phyloP scores from a whole-genome alignment of 1,140 invertebrate species.

The Heliconius hermathena region DNA sequence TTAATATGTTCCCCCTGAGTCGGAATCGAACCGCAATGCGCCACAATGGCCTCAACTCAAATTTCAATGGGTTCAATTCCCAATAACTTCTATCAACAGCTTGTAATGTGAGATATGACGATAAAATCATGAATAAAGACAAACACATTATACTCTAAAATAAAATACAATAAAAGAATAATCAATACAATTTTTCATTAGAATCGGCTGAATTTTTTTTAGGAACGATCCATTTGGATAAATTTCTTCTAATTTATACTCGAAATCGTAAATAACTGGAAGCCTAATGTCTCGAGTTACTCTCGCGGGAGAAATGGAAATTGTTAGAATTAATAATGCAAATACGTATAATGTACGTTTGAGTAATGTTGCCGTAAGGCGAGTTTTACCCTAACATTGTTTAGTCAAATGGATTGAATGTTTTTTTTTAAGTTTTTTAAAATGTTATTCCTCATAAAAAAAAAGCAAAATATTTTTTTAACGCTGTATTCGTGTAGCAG shows the following conservation, averaged over 20 bases:
- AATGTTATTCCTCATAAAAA: too few relatives aligned
- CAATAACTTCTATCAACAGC: too few relatives aligned
- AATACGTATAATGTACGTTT: conserved; percentile 14
- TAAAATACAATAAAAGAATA: neutral
- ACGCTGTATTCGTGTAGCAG: too few relatives aligned
- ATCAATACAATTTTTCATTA: neutral
- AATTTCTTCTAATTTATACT: conserved; percentile 28
- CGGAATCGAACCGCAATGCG: too few relatives aligned
- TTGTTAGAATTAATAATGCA: conserved; percentile 37
- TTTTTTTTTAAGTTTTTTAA: neutral
- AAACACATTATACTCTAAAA: neutral
- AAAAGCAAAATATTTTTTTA: too few relatives aligned
- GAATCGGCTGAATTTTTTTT: neutral
- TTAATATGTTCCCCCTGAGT: too few relatives aligned
- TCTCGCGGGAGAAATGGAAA: conserved; percentile 27
- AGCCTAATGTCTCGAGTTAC: conserved; percentile 36
- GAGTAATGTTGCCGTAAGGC: neutral
- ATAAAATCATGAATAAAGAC: too few relatives aligned
- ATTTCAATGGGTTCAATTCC: too few relatives aligned
- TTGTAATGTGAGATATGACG: too few relatives aligned
- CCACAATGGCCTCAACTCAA: too few relatives aligned
- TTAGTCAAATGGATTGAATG: neutral
- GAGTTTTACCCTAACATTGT: neutral
- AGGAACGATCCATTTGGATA: neutral
- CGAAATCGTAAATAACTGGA: conserved; percentile 33